Evolutionary conservation across 2,113 vertebrate genomes (phyloP).

Genomic region (Oenanthe melanoleuca): DNA sequence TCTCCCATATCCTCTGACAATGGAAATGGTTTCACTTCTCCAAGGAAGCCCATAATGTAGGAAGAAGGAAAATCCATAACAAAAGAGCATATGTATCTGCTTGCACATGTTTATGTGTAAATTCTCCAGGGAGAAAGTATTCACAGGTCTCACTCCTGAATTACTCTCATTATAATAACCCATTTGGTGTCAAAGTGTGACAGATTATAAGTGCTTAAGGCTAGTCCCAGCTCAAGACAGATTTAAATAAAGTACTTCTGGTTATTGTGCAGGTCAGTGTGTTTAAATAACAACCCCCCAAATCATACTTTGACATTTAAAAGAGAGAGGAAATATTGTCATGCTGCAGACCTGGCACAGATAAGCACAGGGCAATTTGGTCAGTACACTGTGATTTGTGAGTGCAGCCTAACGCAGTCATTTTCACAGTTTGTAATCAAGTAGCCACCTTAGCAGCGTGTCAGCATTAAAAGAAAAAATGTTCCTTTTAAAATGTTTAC

Average conservation of each 20-base stretch:
- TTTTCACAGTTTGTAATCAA: constrained; percentile 56
- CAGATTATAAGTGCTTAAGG: constrained; percentile 53
- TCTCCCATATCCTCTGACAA: not conserved
- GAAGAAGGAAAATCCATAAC: constrained; percentile 1
- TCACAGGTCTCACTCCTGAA: constrained; percentile 26
- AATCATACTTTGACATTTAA: constrained; percentile 60
- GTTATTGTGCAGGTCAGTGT: constrained; percentile 60
- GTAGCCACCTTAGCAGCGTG: constrained; percentile 47
- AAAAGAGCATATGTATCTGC: constrained; percentile 15
- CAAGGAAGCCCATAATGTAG: not conserved
- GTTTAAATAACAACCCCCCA: constrained; percentile 63
- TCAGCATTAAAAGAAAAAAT: constrained; percentile 52
- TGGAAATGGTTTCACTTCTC: constrained; percentile 1
- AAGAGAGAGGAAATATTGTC: constrained; percentile 52
- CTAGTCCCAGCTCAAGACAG: constrained; percentile 45
- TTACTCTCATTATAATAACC: constrained; percentile 61
- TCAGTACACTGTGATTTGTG: constrained; percentile 56
- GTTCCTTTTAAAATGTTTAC: constrained; percentile 50
- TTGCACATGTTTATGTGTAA: constrained; percentile 38
- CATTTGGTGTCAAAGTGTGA: constrained; percentile 57
- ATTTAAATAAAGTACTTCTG: constrained; percentile 64
- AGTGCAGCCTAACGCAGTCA: constrained; percentile 13
- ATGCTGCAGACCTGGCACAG: constrained; percentile 39
- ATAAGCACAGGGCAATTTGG: constrained; percentile 51
- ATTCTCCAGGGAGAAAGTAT: constrained; percentile 40